Conservation (phyloP, 2,797 vertebrate genomes). For the Halcyon smyrnensis region DNA sequence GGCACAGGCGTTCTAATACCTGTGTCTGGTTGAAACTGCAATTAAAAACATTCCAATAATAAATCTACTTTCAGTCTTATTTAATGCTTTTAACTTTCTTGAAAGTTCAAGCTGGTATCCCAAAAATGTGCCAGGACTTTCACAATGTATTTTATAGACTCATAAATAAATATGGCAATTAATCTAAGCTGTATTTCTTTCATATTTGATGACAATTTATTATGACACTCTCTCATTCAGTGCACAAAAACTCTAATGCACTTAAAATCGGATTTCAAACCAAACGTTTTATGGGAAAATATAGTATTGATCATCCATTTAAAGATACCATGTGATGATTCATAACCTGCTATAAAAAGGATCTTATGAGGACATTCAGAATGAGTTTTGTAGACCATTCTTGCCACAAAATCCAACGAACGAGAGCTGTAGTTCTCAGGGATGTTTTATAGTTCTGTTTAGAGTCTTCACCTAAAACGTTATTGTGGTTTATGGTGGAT, state of each 20-base stretch:
- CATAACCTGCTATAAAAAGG: slow-evolving; percentile 77
- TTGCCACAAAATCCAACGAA: slow-evolving; percentile 47
- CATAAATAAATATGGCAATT: slow-evolving; percentile 86
- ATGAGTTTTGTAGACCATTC: slow-evolving; percentile 45
- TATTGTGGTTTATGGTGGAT: not conserved
- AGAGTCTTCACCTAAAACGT: not conserved
- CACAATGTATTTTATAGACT: slow-evolving; percentile 82
- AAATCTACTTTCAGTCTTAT: slow-evolving; percentile 79
- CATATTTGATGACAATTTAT: slow-evolving; percentile 83
- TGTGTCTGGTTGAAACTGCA: slow-evolving; percentile 77
- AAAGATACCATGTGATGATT: slow-evolving; percentile 81
- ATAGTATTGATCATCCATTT: slow-evolving; percentile 87
- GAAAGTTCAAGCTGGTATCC: slow-evolving; percentile 83
- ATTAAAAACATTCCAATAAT: slow-evolving; percentile 83
- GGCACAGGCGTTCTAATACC: slow-evolving; percentile 76
- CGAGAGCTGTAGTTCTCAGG: not conserved
- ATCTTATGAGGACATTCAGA: slow-evolving; percentile 72
- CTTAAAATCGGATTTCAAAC: slow-evolving; percentile 87
- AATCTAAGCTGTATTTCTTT: slow-evolving; percentile 82
- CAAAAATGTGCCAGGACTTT: slow-evolving; percentile 84
- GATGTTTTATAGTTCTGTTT: not conserved
- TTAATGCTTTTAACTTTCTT: slow-evolving; percentile 86
- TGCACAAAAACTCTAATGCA: slow-evolving; percentile 83
- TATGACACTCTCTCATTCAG: slow-evolving; percentile 74
- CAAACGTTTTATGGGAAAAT: slow-evolving; percentile 86